Base-by-base conservation (phyloP, 30 jellyfish, hydroid and myxozoan species). In the Pseudorhiza aurosa region DNA sequence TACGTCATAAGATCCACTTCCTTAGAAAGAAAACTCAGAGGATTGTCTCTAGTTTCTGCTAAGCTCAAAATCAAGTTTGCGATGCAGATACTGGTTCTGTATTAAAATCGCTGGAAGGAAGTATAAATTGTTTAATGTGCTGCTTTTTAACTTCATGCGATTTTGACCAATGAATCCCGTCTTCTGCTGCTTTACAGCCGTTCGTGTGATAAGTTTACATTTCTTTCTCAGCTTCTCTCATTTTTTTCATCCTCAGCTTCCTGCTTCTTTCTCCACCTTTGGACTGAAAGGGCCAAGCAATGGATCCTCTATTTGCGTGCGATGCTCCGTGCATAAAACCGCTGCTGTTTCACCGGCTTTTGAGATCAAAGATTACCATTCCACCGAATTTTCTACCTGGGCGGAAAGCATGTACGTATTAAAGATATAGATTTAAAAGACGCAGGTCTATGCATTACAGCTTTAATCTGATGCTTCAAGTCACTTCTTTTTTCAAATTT, bases 371-470 rank as follows among this genome's bases (percentile, higher is more conserved):
- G 99, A 94, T 44, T 88, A 94, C 72, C 55, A 76, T 0, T 85
- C 99, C 12, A 70, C 83, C 5, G 96, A 82, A 42, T 94, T 68
- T 62, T 94, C 99, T 4, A 94, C 99, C 7, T 94, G 99, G 99
- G 96, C 97, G 24, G 99, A 94, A 64, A 94, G 99, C 99, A 94
- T 94, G 99, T 94, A 70, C 68, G 96, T 70, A n/a, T n/a, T n/a
- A n/a, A n/a, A n/a, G n/a, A n/a, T n/a, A n/a, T n/a, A n/a, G n/a
- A n/a, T n/a, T n/a, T n/a, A n/a, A n/a, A n/a, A n/a, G n/a, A n/a
- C n/a, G n/a, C n/a, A n/a, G n/a, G n/a, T n/a, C n/a, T n/a, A n/a
- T n/a, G n/a, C n/a, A n/a, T n/a, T n/a, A n/a, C n/a, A n/a, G n/a
- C n/a, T n/a, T n/a, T n/a, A n/a, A n/a, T n/a, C n/a, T n/a, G n/a